Evolutionary conservation across 1,140 invertebrate species (phyloP), one percentile per base, ranked within the genome.

Genomic region (Plutomurus gul): DNA sequence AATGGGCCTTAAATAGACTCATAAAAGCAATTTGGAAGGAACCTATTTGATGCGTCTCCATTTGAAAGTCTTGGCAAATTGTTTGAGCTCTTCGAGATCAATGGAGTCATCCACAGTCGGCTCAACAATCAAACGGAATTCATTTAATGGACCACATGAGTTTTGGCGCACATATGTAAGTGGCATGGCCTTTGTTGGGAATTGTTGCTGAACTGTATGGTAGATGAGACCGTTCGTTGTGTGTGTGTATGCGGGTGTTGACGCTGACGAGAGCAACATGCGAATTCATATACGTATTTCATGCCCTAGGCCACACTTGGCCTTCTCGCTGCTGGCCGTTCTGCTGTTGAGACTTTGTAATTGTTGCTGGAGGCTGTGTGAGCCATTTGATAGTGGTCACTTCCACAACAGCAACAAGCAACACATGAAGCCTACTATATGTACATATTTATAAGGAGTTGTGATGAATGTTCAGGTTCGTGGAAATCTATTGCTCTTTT

Each of bases 31-130:
- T n/a, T n/a, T n/a, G n/a, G n/a, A n/a, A n/a, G n/a, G n/a, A 25
- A 97, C 95, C 82, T 98, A 89, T 87, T 98, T 98, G 82, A 98
- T 98, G 84, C 96, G 89, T 60, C 96, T 89, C 87, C 98, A 96
- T 85, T 98, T 98, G 87, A 98, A 98, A 7, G 95, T 96, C 87
- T 98, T 97, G 36, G 96, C 96, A 86, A 98, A 98, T 85, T 97
- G 95, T 86, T 98, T 96, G 33, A 98, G 88, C 85, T 98, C 96
- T 86, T 97, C 96, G 30, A 98, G 90, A 87, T 98, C 96, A 10
- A 95, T 96, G 13, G 95, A 95, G 86, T 97, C 96, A 85, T 98
- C 95, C 0, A 92, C 91, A 13, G 92, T 91, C 11, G 93, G 93
- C 84, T 95, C 94, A 78, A 95, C 88, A 74, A 89, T 83, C 71